These are phyloP conservation scores for Mus caroli DNA, from an alignment of 2,797 vertebrate genomes.

Conservation along the genomic window DNA sequence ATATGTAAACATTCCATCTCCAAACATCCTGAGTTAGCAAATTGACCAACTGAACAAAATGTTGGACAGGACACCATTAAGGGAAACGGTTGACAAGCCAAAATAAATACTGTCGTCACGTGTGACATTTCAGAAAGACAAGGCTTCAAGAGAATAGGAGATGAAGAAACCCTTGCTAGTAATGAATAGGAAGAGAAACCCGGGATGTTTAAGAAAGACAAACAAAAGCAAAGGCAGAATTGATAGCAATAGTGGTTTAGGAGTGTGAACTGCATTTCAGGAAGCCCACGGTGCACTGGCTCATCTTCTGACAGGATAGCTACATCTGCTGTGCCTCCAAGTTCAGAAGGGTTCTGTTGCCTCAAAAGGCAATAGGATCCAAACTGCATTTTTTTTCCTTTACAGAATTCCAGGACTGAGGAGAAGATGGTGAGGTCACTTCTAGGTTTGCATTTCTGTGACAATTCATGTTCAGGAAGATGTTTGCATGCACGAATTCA, in stretches of 20 bases:
- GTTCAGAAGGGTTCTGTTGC: neutral
- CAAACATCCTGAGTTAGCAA: conserved; percentile 54
- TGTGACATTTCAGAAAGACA: conserved; percentile 55
- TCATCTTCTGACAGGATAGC: neutral
- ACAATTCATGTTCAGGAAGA: neutral
- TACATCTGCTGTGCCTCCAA: fast-evolving
- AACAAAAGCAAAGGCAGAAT: conserved; percentile 33
- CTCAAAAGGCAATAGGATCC: neutral
- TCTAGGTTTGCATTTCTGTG: conserved; percentile 11
- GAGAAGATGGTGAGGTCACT: neutral
- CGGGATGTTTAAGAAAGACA: conserved; percentile 51
- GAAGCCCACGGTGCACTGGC: neutral
- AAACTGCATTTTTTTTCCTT: neutral
- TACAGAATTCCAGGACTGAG: neutral
- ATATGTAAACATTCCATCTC: conserved; percentile 40
- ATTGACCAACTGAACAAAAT: conserved; percentile 46
- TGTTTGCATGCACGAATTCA: neutral
- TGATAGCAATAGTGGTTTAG: conserved; percentile 38
- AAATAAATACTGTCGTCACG: conserved; percentile 63
- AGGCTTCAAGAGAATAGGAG: conserved; percentile 45
- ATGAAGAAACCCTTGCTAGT: conserved; percentile 23
- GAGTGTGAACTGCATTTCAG: neutral
- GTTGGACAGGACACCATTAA: conserved; percentile 30
- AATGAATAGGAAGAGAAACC: conserved; percentile 52
- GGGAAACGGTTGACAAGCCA: conserved; percentile 27